phyloP scores from a whole-genome alignment of 23 tunicate species.

The Trididemnum nubilum region DNA sequence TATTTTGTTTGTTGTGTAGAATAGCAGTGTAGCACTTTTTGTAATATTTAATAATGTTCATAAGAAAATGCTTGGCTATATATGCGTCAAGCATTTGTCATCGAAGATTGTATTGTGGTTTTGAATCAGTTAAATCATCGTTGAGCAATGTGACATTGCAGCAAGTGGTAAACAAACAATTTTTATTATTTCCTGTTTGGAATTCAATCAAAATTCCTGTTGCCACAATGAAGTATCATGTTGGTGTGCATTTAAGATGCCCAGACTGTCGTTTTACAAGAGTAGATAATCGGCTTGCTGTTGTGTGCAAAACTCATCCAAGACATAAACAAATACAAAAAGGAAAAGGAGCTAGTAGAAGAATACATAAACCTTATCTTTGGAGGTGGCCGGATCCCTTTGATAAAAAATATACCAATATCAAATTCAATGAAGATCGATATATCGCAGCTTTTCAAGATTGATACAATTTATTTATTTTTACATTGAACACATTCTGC shows the following conservation, averaged over 20 bases:
- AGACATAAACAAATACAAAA: slow-evolving; percentile 82
- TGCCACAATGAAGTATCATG: slow-evolving; percentile 47
- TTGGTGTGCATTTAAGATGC: slow-evolving; percentile 68
- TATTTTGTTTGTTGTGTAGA: too few relatives aligned
- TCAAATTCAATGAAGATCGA: slow-evolving; percentile 46
- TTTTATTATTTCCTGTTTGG: too few relatives aligned
- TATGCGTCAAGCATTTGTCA: too few relatives aligned
- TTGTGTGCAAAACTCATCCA: slow-evolving; percentile 71
- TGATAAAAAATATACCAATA: slow-evolving; percentile 67
- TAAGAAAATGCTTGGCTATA: too few relatives aligned
- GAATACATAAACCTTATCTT: slow-evolving; percentile 63
- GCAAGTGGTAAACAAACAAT: too few relatives aligned
- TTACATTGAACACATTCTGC: too few relatives aligned
- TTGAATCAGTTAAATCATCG: too few relatives aligned
- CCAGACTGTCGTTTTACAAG: slow-evolving; percentile 54
- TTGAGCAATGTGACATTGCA: too few relatives aligned
- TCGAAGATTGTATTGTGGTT: too few relatives aligned
- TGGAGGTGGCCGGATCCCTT: slow-evolving; percentile 98
- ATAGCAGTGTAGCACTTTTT: too few relatives aligned
- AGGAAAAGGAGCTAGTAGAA: slow-evolving; percentile 43
- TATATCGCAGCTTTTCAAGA: slow-evolving; percentile 78
- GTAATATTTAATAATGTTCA: too few relatives aligned
- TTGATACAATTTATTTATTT: too few relatives aligned
- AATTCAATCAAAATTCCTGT: background rate
- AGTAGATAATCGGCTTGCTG: slow-evolving; percentile 47